Conservation (phyloP, 2,113 vertebrate species). For the Probosciger aterrimus region DNA sequence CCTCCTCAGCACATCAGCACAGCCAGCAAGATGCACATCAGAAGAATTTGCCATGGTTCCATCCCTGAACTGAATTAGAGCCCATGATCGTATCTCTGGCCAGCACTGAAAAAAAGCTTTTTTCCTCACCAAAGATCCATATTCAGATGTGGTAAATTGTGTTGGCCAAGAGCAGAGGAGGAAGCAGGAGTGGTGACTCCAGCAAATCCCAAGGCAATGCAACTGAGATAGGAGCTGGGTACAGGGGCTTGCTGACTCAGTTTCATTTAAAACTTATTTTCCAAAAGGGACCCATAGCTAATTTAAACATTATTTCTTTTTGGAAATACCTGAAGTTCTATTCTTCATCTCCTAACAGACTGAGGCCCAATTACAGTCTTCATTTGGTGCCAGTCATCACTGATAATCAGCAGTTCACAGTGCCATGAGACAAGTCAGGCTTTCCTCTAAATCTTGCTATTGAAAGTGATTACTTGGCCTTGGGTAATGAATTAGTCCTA, state of each 20-base stretch:
- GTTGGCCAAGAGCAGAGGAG: neutral
- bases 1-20: neutral
- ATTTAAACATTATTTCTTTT: neutral
- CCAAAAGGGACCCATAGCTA: neutral
- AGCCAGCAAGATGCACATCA: neutral
- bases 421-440: neutral
- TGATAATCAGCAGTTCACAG: neutral
- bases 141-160: neutral
- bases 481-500: conserved; percentile 55
- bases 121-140: neutral
- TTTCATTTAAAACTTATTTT: neutral
- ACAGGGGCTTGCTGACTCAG: neutral
- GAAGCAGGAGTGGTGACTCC: neutral
- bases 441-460: conserved; percentile 41
- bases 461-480: conserved; percentile 56
- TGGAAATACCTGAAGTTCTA: neutral
- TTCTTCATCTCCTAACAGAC: neutral
- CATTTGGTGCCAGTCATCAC: neutral
- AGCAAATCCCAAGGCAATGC: neutral
- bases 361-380: neutral
- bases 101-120: neutral
- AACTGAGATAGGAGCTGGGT: neutral
- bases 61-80: neutral
- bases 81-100: neutral
- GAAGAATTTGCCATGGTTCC: neutral